Conservation (phyloP, 92 coral and sea anemone genomes). For the Phymanthus crucifer region DNA sequence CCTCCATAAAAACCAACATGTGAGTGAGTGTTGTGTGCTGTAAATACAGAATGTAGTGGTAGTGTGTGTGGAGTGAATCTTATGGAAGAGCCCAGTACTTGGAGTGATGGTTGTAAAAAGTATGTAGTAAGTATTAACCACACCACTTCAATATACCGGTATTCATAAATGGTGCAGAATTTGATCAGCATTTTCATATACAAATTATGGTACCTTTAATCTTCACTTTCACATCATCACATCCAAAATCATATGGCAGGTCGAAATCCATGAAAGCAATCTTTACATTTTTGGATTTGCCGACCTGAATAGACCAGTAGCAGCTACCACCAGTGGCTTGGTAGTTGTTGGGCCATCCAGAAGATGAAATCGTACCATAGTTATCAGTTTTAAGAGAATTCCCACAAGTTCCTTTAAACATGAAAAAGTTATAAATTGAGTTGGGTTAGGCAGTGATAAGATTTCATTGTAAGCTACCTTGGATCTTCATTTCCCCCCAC, state of each 20-base stretch:
- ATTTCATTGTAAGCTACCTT: too few relatives aligned
- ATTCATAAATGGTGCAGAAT: not conserved
- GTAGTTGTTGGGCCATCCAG: conserved; percentile 17
- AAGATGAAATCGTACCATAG: conserved; percentile 7
- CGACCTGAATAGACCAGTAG: conserved; percentile 55
- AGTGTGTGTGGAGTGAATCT: too few relatives aligned
- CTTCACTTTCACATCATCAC: conserved; percentile 63
- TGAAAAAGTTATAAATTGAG: not conserved
- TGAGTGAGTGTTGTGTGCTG: too few relatives aligned
- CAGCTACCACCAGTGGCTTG: conserved; percentile 32
- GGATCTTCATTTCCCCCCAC: too few relatives aligned
- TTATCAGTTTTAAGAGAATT: not conserved
- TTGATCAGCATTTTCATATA: not conserved
- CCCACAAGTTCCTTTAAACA: not conserved
- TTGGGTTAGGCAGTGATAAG: not conserved
- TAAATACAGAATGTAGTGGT: too few relatives aligned
- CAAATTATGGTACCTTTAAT: conserved; percentile 47
- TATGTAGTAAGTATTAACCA: too few relatives aligned
- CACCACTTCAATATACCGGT: too few relatives aligned
- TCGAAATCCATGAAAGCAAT: conserved; percentile 78
- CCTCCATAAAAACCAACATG: too few relatives aligned
- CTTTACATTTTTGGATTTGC: conserved; percentile 23
- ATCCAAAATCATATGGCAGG: conserved; percentile 34
- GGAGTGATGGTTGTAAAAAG: too few relatives aligned
- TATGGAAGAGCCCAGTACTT: too few relatives aligned